phyloP scores from a whole-genome alignment of 1,140 invertebrate species.

The Hyles vespertilio region DNA sequence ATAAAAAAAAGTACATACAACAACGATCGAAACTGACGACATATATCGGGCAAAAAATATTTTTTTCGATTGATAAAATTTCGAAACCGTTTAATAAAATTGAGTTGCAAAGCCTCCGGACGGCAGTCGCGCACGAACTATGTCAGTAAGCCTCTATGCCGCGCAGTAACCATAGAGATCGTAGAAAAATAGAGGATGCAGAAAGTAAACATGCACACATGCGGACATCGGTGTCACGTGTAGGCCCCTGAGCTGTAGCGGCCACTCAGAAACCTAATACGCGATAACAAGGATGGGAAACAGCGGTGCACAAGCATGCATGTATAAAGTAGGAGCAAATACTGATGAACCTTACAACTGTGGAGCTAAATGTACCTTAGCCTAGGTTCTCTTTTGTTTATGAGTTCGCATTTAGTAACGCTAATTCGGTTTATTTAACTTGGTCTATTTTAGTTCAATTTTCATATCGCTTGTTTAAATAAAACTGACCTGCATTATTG shows the following conservation, averaged over 20 bases:
- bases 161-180: slow-evolving; percentile 76
- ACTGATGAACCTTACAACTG: slow-evolving; percentile 8
- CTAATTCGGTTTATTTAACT: no score
- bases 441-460: no score
- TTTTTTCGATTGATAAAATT: slow-evolving; percentile 23
- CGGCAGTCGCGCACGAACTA: slow-evolving; percentile 58
- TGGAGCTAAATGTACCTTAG: no score
- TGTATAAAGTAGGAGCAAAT: slow-evolving; percentile 70
- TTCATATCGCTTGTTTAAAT: no score
- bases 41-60: slow-evolving; percentile 53
- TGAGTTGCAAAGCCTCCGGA: slow-evolving; percentile 52
- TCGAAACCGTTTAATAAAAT: slow-evolving; percentile 23
- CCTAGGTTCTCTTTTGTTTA: no score
- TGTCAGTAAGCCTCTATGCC: slow-evolving; percentile 69
- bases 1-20: slow-evolving; percentile 42
- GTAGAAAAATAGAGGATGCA: slow-evolving; percentile 69
- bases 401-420: no score
- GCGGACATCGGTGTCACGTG: slow-evolving; percentile 44
- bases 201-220: slow-evolving; percentile 68
- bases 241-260: slow-evolving; percentile 28
- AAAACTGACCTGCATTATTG: no score
- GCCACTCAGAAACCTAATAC: slow-evolving; percentile 38
- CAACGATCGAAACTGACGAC: slow-evolving; percentile 61
- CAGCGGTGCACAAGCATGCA: slow-evolving; percentile 56
- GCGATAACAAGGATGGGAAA: slow-evolving; percentile 45